Base-by-base conservation (phyloP, 1,140 invertebrate genomes). In the Nephotettix cincticeps region DNA sequence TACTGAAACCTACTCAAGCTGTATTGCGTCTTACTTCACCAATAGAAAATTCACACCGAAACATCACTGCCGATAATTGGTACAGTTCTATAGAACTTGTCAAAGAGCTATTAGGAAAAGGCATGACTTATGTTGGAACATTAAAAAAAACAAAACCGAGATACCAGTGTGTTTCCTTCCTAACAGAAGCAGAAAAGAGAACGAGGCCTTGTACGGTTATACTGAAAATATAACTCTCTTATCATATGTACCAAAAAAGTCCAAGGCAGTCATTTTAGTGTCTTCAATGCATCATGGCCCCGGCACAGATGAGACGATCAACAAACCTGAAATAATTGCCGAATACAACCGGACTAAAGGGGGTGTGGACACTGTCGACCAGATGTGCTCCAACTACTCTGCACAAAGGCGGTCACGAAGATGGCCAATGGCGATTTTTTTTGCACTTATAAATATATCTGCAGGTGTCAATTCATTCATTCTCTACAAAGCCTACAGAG, bases 131-230 rank as follows among this genome's bases (percentile, higher is more conserved):
- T 28, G 63, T 73, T 17, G 72, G 72, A 23, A 84, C 82, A 17
- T 51, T 84, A 79, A 76, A 72, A 83, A 80, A 78, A 83, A 83
- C 71, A 83, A 83, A 78, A 74, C 71, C 66, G 75, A 83, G 70
- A 78, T 83, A 51, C 80, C 81, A 51, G 36, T 27, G 14, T 21
- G 54, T 17, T 74, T 70, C 69, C 29, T 56, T 47, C 71, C 54
- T 25, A 47, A 30, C 45, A 51, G 25, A 40, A 1, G 36, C 19
- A 25, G 28, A 45, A 11, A 19, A 45, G 66, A 43, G 19, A 45
- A 28, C n/a, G n/a, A 2, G 27, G 27, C 4, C 6, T 40, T 71
- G 28, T 72, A 65, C 65, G 69, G 30, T 36, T 74, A 72, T 51
- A 68, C 71, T 9, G 63, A 72, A 23, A 54, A 51, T 40, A 28